Conservation (phyloP, 37 sponge, comb jelly and placozoan genomes). For the Halichondria panicea region DNA sequence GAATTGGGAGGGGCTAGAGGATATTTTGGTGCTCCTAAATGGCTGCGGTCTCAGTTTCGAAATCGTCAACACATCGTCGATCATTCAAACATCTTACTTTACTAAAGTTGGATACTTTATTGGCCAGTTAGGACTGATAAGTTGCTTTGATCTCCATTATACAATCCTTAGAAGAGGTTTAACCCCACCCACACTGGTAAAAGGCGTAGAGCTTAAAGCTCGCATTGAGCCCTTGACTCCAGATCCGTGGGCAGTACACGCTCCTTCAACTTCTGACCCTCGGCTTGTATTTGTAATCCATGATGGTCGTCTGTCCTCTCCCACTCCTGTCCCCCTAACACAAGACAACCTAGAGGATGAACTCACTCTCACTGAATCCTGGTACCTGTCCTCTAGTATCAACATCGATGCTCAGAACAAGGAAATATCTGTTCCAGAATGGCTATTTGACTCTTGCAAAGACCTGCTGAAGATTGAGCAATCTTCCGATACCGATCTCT, state of each 20-base stretch:
- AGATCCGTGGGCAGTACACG: constrained; percentile 59
- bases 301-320: constrained; percentile 37
- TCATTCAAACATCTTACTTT: constrained; percentile 27
- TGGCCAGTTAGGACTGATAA: constrained; percentile 78
- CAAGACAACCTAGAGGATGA: constrained; percentile 25
- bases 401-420: constrained; percentile 23
- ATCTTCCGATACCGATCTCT: background rate
- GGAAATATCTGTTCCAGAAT: constrained; percentile 32
- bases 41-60: background rate
- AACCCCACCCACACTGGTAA: constrained; percentile 6
- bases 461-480: constrained; percentile 12
- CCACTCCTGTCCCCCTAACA: constrained; percentile 44
- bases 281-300: constrained; percentile 53
- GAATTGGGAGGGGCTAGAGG: background rate
- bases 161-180: constrained; percentile 42
- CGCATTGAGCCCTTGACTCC: background rate
- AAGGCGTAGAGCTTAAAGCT: background rate
- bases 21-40: background rate
- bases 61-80: constrained; percentile 8
- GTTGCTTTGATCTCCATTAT: constrained; percentile 73
- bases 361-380: constrained; percentile 19
- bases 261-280: constrained; percentile 41
- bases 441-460: constrained; percentile 27
- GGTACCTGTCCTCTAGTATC: constrained; percentile 18
- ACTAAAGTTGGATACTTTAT: constrained; percentile 61